Evolutionary conservation across 2,113 vertebrate genomes (phyloP), one percentile per base, ranked within the genome.

Genomic region (Sebastes schlegelii): DNA sequence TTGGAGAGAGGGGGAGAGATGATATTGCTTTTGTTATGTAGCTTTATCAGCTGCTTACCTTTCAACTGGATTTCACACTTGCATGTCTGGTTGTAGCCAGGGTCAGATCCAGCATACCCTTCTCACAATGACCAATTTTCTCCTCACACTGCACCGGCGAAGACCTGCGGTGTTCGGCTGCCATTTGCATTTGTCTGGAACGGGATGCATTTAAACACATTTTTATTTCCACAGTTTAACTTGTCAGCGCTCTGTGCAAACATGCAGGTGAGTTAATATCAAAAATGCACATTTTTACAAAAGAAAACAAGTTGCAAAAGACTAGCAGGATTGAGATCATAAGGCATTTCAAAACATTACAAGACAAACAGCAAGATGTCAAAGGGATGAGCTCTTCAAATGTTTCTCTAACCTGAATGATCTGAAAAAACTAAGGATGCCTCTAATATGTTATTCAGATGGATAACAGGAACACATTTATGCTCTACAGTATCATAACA

Each of bases 21-120:
- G 66, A 95, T 95, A 93, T 95, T 92, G 91, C 92, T 82, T 95
- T 96, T 96, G 94, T 96, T 88, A 77, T 68, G 74, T 69, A 89
- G 93, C 92, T 93, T 94, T 66, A 95, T 96, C 94, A 94, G 94
- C 93, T 95, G 94, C 94, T 95, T 86, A 95, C 92, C 93, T 93
- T 93, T 96, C 96, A 96, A 92, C 70, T 90, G 89, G 91, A 96
- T 96, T 96, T 96, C 96, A 96, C 95, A 95, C 94, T 94, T 63
- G 84, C 92, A 78, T 78, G 94, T 96, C 95, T 88, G 61, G 69
- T 79, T 83, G 91, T 52, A 82, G 92, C 81, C 88, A 65, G 94
- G 95, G 95, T 96, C 95, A 96, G 82, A 88, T 82, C 77, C 86
- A 76, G 92, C 87, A 90, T 63, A 94, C 85, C 91, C 92, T 87